Conservation (phyloP, 2,888 invertebrate species). For the Ichneumoninae sp. region DNA sequence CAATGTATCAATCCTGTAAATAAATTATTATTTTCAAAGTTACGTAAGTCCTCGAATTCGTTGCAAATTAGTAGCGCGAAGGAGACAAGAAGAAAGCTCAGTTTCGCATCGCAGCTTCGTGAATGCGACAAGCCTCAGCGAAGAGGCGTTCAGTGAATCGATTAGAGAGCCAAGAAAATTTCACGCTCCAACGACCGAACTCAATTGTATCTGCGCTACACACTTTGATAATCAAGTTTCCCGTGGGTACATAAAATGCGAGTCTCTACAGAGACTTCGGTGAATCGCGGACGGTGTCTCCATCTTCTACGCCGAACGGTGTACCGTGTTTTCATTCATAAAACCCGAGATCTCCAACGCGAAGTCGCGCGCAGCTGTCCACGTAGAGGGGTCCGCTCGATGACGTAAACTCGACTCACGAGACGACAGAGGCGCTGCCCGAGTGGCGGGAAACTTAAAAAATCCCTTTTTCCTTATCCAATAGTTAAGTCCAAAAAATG, state of each 20-base stretch:
- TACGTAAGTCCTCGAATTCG: slow-evolving; percentile 17
- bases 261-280: neutral
- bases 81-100: neutral
- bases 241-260: neutral
- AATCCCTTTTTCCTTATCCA: neutral
- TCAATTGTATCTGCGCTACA: neutral
- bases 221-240: slow-evolving; percentile 31
- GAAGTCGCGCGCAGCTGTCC: neutral
- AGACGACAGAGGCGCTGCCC: neutral
- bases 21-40: slow-evolving; percentile 70
- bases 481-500: neutral
- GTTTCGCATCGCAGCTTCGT: neutral
- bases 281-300: slow-evolving; percentile 45
- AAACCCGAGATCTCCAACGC: slow-evolving; percentile 9
- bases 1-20: slow-evolving; percentile 67
- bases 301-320: slow-evolving; percentile 39
- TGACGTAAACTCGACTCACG: neutral
- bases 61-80: neutral
- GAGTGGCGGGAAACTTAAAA: neutral
- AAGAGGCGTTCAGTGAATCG: slow-evolving; percentile 34
- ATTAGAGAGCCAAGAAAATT: slow-evolving; percentile 32
- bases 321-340: slow-evolving; percentile 44
- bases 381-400: neutral
- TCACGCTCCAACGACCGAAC: slow-evolving; percentile 18
- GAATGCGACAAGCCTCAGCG: neutral